Evolutionary conservation across 2,888 invertebrate genomes (phyloP), one percentile per base, ranked within the genome.

Genomic region (Troides aeacus): DNA sequence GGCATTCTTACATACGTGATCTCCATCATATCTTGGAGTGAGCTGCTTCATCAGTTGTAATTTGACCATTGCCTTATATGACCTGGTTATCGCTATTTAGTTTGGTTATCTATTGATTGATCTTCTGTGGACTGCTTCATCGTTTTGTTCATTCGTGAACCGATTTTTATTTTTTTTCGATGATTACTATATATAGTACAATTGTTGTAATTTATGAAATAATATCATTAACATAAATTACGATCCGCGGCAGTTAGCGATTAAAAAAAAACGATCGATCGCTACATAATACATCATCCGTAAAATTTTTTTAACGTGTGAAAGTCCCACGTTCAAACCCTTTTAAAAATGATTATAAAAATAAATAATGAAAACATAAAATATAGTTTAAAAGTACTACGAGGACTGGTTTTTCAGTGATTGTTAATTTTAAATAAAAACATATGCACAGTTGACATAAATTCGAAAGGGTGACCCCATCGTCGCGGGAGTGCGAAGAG

Each of bases 401-500:
- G 75, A 76, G 71, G 68, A 64, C 76, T 79, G 76, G 76, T 77
- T 73, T 75, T 76, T 72, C 57, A 57, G 66, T 74, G 72, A 84
- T 84, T 88, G 85, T 87, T 82, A 77, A 78, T 79, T 85, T 84
- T 79, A 82, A 81, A 79, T 80, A 76, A 83, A 86, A 89, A 88
- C 88, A 89, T 86, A 87, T 86, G 86, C 82, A 77, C 75, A 72
- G 74, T 77, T 72, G 73, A 71, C 72, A 75, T 76, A 79, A 78
- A 77, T 74, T 70, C 18, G 71, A 74, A 84, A 81, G 82, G 86
- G 86, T 80, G 80, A 78, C 76, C 71, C 68, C 68, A 61, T 71
- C 63, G 53, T 70, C 39, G 71, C 72, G 66, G 61, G 69, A 50
- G 60, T 59, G 62, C 21, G 69, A 21, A 57, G 63, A 30, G 64